These are phyloP conservation scores for Drosophila dives DNA, from an alignment of 2,888 invertebrate genomes.

Conservation along the genomic window DNA sequence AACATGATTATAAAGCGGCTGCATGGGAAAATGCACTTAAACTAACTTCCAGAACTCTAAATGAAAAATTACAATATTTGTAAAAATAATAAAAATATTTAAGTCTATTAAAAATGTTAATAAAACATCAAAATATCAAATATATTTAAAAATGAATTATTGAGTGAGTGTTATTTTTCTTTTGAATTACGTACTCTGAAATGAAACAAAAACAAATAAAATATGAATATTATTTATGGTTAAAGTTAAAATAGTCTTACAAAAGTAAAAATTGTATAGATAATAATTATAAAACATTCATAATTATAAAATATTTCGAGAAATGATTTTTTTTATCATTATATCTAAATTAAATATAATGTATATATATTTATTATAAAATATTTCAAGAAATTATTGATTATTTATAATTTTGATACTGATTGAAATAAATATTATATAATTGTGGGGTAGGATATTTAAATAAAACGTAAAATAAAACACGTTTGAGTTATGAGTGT, in stretches of 20 bases:
- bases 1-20: conserved; percentile 17
- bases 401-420: not conserved
- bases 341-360: too few relatives aligned
- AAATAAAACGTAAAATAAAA: not conserved
- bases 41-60: conserved; percentile 6
- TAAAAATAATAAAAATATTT: conserved; percentile 9
- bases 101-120: not conserved
- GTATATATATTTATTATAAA: not conserved
- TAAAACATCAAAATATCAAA: conserved; percentile 7
- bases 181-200: conserved; percentile 12
- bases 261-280: not conserved
- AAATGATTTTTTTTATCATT: too few relatives aligned
- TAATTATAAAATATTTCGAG: too few relatives aligned
- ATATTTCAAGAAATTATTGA: not conserved
- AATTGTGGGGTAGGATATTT: not conserved
- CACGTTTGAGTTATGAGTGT: conserved; percentile 11
- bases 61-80: not conserved
- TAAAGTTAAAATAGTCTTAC: conserved; percentile 11
- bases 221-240: too few relatives aligned
- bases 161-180: not conserved
- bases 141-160: not conserved
- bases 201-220: not conserved
- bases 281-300: not conserved
- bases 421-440: not conserved
- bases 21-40: conserved; percentile 56